phyloP scores from a whole-genome alignment of 2,113 vertebrate genomes.

The Neotoma lepida region DNA sequence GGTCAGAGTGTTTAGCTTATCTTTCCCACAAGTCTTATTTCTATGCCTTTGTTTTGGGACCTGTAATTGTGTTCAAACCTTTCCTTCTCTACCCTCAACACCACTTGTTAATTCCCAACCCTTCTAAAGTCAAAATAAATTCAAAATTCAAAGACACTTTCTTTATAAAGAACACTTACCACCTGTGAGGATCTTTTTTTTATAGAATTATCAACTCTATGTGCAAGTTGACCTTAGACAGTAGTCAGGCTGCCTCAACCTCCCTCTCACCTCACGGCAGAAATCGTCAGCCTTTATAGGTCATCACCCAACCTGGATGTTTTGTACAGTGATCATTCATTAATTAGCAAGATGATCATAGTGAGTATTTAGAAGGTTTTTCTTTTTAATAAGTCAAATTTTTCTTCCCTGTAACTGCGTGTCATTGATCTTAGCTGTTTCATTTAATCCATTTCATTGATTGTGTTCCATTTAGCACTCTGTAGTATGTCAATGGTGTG shows the following conservation, averaged over 20 bases:
- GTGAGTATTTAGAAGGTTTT: constrained; percentile 49
- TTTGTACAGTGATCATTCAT: neutral
- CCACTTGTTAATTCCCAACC: constrained; percentile 11
- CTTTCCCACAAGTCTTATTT: neutral
- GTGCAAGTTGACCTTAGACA: neutral
- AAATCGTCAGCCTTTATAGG: neutral
- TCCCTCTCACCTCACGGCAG: neutral
- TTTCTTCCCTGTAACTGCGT: neutral
- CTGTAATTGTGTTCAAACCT: neutral
- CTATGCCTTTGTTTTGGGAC: neutral
- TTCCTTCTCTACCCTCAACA: neutral
- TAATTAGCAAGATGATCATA: neutral
- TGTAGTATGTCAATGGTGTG: constrained; percentile 53
- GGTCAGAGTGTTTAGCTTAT: neutral
- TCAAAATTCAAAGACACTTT: neutral
- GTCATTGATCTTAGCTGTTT: constrained; percentile 61
- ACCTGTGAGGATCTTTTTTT: neutral
- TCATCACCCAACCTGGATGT: neutral
- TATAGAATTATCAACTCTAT: neutral
- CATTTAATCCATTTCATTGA: constrained; percentile 67
- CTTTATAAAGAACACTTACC: neutral
- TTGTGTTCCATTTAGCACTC: constrained; percentile 61
- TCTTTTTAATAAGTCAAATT: constrained; percentile 40
- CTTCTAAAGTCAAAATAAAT: constrained; percentile 1
- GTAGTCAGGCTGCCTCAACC: neutral